phyloP scores from a whole-genome alignment of 2,113 vertebrate genomes.

The Tringa solitaria region DNA sequence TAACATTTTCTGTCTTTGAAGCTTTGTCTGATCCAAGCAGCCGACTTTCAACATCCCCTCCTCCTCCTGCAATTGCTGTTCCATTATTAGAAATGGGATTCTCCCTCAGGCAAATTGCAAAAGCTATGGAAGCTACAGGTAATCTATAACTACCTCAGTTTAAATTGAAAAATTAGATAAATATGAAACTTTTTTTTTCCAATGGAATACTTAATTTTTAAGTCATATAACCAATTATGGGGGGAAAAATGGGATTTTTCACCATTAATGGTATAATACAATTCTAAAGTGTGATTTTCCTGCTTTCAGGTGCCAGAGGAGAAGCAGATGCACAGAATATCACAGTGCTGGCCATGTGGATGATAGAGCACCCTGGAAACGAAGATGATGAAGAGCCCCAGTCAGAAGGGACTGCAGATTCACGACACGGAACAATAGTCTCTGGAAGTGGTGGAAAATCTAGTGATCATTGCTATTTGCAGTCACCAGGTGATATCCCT shows the following conservation, averaged over 20 bases:
- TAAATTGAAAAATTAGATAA: not conserved
- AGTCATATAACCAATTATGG: not conserved
- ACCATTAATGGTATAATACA: not conserved
- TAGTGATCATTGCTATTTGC: constrained; percentile 82
- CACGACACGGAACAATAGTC: constrained; percentile 72
- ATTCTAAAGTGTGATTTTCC: not conserved
- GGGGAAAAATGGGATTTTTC: not conserved
- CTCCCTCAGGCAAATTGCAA: constrained; percentile 93
- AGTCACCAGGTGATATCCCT: constrained; percentile 88
- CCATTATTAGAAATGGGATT: constrained; percentile 97
- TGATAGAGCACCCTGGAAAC: constrained; percentile 92
- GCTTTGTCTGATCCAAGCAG: constrained; percentile 96
- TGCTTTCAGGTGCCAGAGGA: constrained; percentile 83
- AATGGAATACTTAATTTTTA: not conserved
- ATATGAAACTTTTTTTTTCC: not conserved
- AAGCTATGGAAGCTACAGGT: constrained; percentile 98
- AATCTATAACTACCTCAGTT: not conserved
- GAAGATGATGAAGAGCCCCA: constrained; percentile 89
- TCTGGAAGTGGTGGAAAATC: constrained; percentile 82
- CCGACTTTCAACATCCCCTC: constrained; percentile 94
- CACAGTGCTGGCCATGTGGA: constrained; percentile 98
- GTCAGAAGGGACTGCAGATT: constrained; percentile 72
- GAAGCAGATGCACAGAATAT: constrained; percentile 98
- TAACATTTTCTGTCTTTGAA: constrained; percentile 46
- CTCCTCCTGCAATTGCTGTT: constrained; percentile 95